phyloP scores from a whole-genome alignment of 2,797 vertebrate species.

The Tolypeutes matacus region DNA sequence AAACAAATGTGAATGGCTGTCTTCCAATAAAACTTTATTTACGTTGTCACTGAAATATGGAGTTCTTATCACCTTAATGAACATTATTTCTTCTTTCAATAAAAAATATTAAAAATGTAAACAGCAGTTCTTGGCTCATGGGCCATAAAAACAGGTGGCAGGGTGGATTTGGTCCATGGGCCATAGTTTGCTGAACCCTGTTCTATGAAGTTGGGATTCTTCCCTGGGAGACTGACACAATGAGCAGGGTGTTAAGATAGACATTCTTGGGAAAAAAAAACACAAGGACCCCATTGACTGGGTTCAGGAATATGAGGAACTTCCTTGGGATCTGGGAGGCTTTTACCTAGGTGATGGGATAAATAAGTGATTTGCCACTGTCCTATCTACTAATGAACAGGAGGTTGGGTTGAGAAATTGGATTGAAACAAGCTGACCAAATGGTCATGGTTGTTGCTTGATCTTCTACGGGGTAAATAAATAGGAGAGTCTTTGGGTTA shows the following conservation, averaged over 20 bases:
- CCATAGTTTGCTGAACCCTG: not conserved
- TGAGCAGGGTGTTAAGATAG: not conserved
- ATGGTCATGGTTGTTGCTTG: not conserved
- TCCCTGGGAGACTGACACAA: not conserved
- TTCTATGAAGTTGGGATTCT: not conserved
- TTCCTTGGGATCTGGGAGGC: not conserved
- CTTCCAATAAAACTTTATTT: not conserved
- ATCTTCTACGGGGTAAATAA: not conserved
- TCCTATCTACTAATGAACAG: not conserved
- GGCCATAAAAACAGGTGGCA: not conserved
- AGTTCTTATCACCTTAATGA: not conserved
- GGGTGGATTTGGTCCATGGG: not conserved
- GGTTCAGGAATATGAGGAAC: not conserved
- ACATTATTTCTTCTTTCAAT: not conserved
- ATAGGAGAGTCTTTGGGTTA: not conserved
- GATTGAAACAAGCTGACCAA: not conserved
- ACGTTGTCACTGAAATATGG: not conserved
- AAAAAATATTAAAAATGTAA: not conserved
- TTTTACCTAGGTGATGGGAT: not conserved
- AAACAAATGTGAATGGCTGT: not conserved
- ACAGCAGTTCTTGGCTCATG: not conserved
- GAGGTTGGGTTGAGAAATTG: not conserved
- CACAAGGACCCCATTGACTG: not conserved
- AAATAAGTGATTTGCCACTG: not conserved
- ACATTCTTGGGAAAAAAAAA: not conserved